Evolutionary conservation across 2,888 invertebrate genomes (phyloP).

Genomic region (Caenorhabditis becei): DNA sequence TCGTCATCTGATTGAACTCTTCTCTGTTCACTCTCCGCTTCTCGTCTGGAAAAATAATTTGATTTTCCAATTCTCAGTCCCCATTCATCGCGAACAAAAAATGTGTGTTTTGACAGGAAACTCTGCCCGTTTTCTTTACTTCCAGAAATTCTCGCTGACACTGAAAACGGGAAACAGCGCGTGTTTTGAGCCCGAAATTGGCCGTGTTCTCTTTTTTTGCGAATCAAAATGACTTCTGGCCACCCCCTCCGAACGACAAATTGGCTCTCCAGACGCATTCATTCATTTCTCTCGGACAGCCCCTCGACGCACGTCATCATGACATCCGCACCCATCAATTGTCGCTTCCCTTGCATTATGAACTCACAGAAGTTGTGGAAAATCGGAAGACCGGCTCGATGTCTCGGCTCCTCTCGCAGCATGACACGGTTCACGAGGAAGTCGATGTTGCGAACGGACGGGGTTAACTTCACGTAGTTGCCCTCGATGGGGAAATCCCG

Average conservation of each 20-base stretch:
- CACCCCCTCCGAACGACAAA: constrained; percentile 26
- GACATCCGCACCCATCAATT: constrained; percentile 44
- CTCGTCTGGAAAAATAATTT: constrained; percentile 18
- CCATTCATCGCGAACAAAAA: constrained; percentile 4
- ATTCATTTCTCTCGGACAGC: constrained; percentile 13
- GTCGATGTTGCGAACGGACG: constrained; percentile 14
- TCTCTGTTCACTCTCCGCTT: constrained; percentile 14
- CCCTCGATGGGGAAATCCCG: constrained; percentile 15
- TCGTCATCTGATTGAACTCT: constrained; percentile 20
- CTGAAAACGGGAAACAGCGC: constrained; percentile 12
- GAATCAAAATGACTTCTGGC: constrained; percentile 27
- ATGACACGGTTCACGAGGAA: constrained; percentile 2
- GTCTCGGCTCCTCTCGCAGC: constrained; percentile 11
- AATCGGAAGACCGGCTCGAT: constrained; percentile 5
- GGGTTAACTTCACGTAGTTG: not conserved
- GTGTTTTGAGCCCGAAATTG: constrained; percentile 28
- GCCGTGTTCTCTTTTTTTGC: constrained; percentile 3
- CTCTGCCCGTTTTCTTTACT: not conserved
- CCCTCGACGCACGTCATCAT: constrained; percentile 26
- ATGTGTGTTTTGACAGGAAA: not conserved
- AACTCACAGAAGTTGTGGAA: constrained; percentile 43
- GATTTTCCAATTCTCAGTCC: not conserved
- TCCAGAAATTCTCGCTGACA: not conserved
- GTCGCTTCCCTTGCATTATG: not conserved
- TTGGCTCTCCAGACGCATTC: constrained; percentile 38